Evolutionary conservation across 2,113 vertebrate species (phyloP).

Genomic region (Coryphaenoides rupestris): DNA sequence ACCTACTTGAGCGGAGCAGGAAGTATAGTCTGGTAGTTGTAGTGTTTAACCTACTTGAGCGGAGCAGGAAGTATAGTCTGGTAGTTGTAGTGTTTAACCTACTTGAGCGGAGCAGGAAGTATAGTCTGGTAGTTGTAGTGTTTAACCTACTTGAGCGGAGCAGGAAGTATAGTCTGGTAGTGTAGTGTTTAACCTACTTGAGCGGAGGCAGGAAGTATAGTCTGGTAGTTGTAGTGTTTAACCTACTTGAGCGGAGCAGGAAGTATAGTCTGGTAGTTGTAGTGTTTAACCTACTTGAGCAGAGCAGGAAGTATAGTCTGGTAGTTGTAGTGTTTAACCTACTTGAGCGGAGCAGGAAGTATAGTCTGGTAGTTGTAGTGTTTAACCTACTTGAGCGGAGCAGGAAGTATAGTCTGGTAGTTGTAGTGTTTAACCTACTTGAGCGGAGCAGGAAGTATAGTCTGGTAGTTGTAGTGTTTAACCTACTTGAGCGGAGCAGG

Average conservation of each 20-base stretch:
- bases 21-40: not conserved
- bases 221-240: slow-evolving; percentile 70
- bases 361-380: too few species aligned
- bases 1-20: not conserved
- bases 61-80: slow-evolving; percentile 64
- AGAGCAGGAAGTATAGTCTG: too few species aligned
- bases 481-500: too few species aligned
- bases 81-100: slow-evolving; percentile 56
- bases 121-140: not conserved
- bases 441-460: too few species aligned
- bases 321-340: too few species aligned
- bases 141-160: slow-evolving; percentile 54
- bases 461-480: too few species aligned
- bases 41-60: slow-evolving; percentile 50
- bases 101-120: slow-evolving; percentile 1
- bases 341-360: too few species aligned
- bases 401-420: too few species aligned
- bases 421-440: too few species aligned
- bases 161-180: slow-evolving; percentile 71
- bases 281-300: too few species aligned
- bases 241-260: slow-evolving; percentile 71
- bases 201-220: slow-evolving; percentile 81
- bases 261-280: slow-evolving; percentile 89
- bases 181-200: slow-evolving; percentile 51
- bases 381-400: too few species aligned